Conservation (phyloP, 92 coral and sea anemone species). For the Epizoanthus fatuus region DNA sequence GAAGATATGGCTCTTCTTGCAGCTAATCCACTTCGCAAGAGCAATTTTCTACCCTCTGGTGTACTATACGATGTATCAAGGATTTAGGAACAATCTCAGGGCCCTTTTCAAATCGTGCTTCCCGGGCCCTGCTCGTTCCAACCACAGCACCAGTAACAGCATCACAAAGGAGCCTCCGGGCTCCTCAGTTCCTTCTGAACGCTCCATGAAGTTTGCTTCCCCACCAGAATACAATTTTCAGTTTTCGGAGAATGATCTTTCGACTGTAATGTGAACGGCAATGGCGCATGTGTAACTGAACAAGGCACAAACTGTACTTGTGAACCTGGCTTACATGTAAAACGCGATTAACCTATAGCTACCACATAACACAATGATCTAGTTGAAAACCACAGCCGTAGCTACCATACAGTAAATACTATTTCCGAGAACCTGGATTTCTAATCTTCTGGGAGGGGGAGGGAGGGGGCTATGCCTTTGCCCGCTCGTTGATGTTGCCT, state of each 20-base stretch:
- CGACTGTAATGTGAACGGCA: conserved; percentile 12
- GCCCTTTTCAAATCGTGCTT: conserved; percentile 60
- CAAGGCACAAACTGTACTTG: background rate
- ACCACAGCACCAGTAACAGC: background rate
- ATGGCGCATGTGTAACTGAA: background rate
- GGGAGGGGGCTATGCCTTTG: too few relatives aligned
- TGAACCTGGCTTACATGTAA: too few relatives aligned
- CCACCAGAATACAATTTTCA: conserved; percentile 19
- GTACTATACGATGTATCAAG: conserved; percentile 75
- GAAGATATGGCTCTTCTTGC: conserved; percentile 75
- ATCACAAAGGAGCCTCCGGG: conserved; percentile 6
- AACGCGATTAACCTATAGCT: too few relatives aligned
- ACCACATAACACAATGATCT: too few relatives aligned
- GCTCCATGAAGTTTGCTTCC: conserved; percentile 18
- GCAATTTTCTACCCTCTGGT: conserved; percentile 69
- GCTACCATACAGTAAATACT: too few relatives aligned
- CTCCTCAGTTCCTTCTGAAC: conserved; percentile 16
- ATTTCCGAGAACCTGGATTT: too few relatives aligned
- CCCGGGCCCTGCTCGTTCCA: conserved; percentile 12
- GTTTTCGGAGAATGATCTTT: conserved; percentile 16
- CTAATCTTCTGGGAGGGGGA: too few relatives aligned
- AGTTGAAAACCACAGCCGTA: too few relatives aligned
- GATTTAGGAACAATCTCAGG: conserved; percentile 59
- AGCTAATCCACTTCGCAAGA: conserved; percentile 78
- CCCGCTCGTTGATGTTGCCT: too few relatives aligned